Evolutionary conservation across 2,113 vertebrate species (phyloP).

Genomic region (Propithecus coquereli): DNA sequence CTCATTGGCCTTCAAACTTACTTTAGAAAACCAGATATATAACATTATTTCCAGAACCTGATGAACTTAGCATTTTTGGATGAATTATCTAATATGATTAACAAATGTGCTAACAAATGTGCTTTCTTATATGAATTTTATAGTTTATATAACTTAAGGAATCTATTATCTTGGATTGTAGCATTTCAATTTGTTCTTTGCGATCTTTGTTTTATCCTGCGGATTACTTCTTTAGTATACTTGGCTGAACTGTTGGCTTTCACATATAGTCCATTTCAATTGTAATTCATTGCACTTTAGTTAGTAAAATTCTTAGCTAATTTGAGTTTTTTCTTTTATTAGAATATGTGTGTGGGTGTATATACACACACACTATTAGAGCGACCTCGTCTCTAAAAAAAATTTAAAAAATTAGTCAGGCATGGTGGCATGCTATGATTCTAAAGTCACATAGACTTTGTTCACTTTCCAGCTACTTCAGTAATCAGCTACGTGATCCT

Average conservation of each 20-base stretch:
- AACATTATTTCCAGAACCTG: slow-evolving; percentile 5
- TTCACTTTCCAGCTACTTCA: too few relatives aligned
- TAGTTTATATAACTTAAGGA: not conserved
- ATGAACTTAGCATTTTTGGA: not conserved
- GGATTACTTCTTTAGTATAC: not conserved
- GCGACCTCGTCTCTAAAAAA: too few relatives aligned
- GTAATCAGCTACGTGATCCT: too few relatives aligned
- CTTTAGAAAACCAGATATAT: not conserved
- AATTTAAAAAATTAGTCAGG: too few relatives aligned
- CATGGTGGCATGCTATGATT: too few relatives aligned
- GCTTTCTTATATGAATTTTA: not conserved
- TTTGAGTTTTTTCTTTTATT: not conserved
- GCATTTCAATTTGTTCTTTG: slow-evolving; percentile 20
- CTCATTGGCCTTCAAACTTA: not conserved
- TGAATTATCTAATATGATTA: not conserved
- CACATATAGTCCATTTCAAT: not conserved
- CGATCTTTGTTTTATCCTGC: not conserved
- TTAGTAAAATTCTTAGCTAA: slow-evolving; percentile 14
- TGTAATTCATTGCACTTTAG: not conserved
- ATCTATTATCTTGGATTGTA: not conserved
- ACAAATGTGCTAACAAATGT: not conserved
- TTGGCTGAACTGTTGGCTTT: not conserved
- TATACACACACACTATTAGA: too few relatives aligned
- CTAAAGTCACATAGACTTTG: too few relatives aligned
- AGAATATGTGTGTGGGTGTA: too few relatives aligned